Evolutionary conservation across 2,888 invertebrate genomes (phyloP).

Genomic region (Malthinus flaveolus): DNA sequence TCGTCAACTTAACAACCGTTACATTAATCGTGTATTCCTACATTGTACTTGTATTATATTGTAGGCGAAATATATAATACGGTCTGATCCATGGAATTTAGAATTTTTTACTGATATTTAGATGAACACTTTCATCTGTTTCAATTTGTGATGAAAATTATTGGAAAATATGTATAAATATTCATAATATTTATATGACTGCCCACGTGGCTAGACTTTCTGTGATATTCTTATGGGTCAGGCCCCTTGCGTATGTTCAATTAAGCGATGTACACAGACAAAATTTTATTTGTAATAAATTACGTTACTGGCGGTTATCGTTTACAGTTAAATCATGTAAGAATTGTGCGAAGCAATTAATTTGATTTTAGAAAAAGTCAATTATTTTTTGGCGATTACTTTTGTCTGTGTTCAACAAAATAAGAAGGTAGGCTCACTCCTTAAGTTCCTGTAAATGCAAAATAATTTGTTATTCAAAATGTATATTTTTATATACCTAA

Average conservation of each 20-base stretch:
- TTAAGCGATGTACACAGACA: conserved; percentile 29
- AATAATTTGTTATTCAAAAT: conserved; percentile 32
- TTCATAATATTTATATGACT: conserved; percentile 46
- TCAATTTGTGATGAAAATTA: conserved; percentile 35
- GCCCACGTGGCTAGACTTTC: conserved; percentile 47
- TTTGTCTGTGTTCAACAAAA: conserved; percentile 44
- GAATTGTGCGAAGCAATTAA: conserved; percentile 10
- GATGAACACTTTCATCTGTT: conserved; percentile 34
- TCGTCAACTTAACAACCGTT: conserved; percentile 32
- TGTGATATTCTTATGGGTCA: conserved; percentile 58
- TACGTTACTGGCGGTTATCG: conserved; percentile 2
- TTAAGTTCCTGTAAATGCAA: conserved; percentile 34
- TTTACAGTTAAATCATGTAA: not conserved
- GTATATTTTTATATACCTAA: conserved; percentile 32
- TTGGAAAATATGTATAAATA: conserved; percentile 37
- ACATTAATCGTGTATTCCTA: conserved; percentile 39
- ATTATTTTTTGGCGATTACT: conserved; percentile 17
- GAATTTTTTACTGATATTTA: conserved; percentile 44
- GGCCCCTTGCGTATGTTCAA: conserved; percentile 45
- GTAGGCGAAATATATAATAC: conserved; percentile 41
- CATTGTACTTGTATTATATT: conserved; percentile 46
- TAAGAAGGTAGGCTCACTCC: conserved; percentile 50
- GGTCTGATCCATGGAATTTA: conserved; percentile 56
- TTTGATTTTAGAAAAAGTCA: not conserved
- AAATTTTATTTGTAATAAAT: conserved; percentile 3